These are phyloP conservation scores for Seira ritae DNA, from an alignment of 2,888 invertebrate species.

Conservation along the genomic window DNA sequence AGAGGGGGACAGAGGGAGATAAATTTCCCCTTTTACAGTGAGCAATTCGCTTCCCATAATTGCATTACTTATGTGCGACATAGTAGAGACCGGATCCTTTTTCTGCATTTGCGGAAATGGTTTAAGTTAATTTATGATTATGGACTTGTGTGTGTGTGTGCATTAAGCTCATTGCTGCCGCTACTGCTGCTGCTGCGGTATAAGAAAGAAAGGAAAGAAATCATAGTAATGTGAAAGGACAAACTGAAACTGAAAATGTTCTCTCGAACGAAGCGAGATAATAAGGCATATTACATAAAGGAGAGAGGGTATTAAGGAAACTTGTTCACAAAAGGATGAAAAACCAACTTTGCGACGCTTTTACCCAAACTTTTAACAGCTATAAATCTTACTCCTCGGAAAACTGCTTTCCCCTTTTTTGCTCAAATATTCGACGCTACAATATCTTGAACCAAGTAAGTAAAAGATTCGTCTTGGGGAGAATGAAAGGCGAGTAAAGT, in stretches of 20 bases:
- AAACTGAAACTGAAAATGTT: too few relatives aligned
- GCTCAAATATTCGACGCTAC: too few relatives aligned
- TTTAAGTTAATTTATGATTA: slow-evolving; percentile 73
- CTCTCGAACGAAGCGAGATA: too few relatives aligned
- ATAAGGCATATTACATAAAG: slow-evolving; percentile 32
- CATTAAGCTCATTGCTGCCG: too few relatives aligned
- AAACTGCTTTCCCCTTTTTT: slow-evolving; percentile 44
- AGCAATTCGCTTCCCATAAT: slow-evolving; percentile 69
- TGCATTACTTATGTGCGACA: slow-evolving; percentile 68
- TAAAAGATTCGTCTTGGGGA: too few relatives aligned
- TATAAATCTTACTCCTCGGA: slow-evolving; percentile 71
- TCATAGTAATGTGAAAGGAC: too few relatives aligned
- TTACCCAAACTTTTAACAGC: slow-evolving; percentile 72
- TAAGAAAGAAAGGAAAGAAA: too few relatives aligned
- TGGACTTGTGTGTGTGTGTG: slow-evolving; percentile 61
- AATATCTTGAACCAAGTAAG: too few relatives aligned
- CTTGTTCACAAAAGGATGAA: slow-evolving; percentile 66
- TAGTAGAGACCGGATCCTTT: slow-evolving; percentile 70
- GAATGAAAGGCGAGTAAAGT: slow-evolving; percentile 27
- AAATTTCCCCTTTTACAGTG: slow-evolving; percentile 72
- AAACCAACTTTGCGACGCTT: slow-evolving; percentile 71
- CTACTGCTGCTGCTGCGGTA: too few relatives aligned
- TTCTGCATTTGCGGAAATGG: slow-evolving; percentile 72
- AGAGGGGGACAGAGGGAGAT: slow-evolving; percentile 55
- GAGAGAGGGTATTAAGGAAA: slow-evolving; percentile 46